Percentiles rank a stretch among this genome's conserved stretches.
Conservation (phyloP, 1,140 invertebrate species). For the Pogonognathellus flavescens region DNA sequence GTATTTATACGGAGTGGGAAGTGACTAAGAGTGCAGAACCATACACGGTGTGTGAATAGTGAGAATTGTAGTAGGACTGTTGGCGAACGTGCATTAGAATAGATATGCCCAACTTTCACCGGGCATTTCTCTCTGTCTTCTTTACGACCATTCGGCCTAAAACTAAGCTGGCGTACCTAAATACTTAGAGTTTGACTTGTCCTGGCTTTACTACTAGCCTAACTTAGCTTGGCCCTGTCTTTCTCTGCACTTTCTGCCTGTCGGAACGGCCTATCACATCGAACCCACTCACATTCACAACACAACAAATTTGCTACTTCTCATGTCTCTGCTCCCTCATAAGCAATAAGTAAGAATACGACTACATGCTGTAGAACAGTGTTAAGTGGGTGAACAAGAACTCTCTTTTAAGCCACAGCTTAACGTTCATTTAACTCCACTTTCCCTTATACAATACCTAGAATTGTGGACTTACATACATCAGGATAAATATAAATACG, state of each 20-base stretch:
- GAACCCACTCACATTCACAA: constrained; percentile 16
- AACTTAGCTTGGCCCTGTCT: not conserved
- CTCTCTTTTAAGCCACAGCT: too few relatives aligned
- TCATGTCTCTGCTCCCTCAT: not conserved
- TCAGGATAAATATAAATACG: too few relatives aligned
- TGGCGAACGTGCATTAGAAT: not conserved
- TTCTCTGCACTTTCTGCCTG: not conserved
- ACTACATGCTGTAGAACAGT: too few relatives aligned
- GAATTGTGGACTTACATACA: too few relatives aligned
- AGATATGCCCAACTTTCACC: constrained; percentile 28
- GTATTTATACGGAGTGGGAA: too few relatives aligned
- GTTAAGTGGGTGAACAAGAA: too few relatives aligned
- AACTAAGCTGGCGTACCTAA: not conserved
- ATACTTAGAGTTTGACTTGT: not conserved
- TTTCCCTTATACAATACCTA: too few relatives aligned
- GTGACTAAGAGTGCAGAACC: too few relatives aligned
- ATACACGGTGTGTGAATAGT: not conserved
- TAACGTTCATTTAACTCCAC: too few relatives aligned
- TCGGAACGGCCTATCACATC: constrained; percentile 4
- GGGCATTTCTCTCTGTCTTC: constrained; percentile 36
- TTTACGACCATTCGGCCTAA: not conserved
- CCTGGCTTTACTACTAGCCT: not conserved
- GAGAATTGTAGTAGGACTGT: too few relatives aligned
- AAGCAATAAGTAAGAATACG: too few relatives aligned
- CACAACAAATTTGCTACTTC: constrained; percentile 15